Conservation (phyloP, 2,888 invertebrate species). For the Sphaeridia pumilis region DNA sequence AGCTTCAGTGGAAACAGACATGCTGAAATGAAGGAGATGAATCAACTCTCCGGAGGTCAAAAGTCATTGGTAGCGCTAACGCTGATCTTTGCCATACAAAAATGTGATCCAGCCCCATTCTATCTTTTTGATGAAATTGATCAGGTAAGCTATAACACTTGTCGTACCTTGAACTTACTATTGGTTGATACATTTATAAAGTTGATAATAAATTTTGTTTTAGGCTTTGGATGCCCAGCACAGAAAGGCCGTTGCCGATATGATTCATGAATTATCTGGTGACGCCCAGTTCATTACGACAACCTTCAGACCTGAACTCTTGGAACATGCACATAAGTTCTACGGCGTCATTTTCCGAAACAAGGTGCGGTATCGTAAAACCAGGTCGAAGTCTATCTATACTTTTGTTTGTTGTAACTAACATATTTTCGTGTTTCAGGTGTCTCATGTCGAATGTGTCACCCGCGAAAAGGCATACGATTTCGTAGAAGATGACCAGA, state of each 20-base stretch:
- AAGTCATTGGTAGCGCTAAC: constrained; percentile 96
- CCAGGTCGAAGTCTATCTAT: too few relatives aligned
- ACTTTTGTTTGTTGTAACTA: background rate
- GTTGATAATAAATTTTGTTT: too few relatives aligned
- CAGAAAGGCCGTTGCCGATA: constrained; percentile 90
- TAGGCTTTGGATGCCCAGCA: constrained; percentile 93
- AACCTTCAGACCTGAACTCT: constrained; percentile 90
- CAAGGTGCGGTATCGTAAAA: constrained; percentile 58
- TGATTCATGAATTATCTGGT: constrained; percentile 90
- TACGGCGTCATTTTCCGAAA: constrained; percentile 96
- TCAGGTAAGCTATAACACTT: constrained; percentile 50
- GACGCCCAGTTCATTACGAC: constrained; percentile 99
- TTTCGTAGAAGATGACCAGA: constrained; percentile 87
- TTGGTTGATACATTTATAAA: too few relatives aligned
- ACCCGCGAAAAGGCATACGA: constrained; percentile 88
- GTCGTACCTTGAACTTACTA: too few relatives aligned
- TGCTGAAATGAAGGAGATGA: constrained; percentile 98
- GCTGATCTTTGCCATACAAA: constrained; percentile 98
- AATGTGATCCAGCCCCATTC: constrained; percentile 99
- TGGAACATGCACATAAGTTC: constrained; percentile 96
- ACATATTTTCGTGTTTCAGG: constrained; percentile 40
- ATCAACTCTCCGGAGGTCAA: constrained; percentile 97
- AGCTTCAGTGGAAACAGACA: constrained; percentile 87
- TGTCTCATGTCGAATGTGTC: constrained; percentile 92
- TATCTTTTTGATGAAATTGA: constrained; percentile 99